Percentiles rank a stretch among this genome's conserved stretches.
These are phyloP conservation scores for Corythornis cristatus DNA, from an alignment of 2,113 vertebrate species.

Conservation along the genomic window DNA sequence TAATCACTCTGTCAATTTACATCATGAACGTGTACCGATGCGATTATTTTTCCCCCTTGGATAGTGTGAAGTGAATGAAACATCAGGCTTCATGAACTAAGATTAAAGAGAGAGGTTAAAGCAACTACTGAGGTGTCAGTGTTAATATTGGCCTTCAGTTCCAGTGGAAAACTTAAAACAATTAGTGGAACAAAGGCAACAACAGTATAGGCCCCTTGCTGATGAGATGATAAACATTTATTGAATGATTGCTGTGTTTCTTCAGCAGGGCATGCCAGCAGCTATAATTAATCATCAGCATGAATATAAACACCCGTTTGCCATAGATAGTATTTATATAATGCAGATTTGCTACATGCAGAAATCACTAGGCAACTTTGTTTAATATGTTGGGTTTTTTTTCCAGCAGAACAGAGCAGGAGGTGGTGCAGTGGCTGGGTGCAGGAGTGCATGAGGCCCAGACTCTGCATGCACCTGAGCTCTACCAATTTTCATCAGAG, in stretches of 20 bases:
- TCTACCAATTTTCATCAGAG: neutral
- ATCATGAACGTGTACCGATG: neutral
- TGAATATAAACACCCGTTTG: neutral
- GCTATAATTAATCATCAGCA: neutral
- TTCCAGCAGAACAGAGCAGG: neutral
- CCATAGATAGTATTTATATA: neutral
- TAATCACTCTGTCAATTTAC: neutral
- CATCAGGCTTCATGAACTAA: neutral
- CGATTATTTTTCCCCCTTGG: neutral
- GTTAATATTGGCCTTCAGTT: neutral
- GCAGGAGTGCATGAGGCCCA: accelerated
- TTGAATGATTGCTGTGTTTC: neutral
- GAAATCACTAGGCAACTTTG: neutral
- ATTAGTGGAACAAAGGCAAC: neutral
- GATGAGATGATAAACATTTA: neutral
- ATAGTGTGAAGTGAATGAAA: neutral
- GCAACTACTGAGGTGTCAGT: neutral
- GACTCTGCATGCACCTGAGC: neutral
- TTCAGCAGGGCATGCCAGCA: neutral
- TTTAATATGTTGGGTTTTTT: neutral
- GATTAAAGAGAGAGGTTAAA: neutral
- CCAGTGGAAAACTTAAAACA: neutral
- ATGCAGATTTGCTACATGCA: neutral
- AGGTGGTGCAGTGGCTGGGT: neutral
- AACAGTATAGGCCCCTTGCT: neutral